Percentiles rank a stretch among this genome's conserved stretches.
Conservation (phyloP, 2,888 invertebrate genomes). For the Phengaris arion region DNA sequence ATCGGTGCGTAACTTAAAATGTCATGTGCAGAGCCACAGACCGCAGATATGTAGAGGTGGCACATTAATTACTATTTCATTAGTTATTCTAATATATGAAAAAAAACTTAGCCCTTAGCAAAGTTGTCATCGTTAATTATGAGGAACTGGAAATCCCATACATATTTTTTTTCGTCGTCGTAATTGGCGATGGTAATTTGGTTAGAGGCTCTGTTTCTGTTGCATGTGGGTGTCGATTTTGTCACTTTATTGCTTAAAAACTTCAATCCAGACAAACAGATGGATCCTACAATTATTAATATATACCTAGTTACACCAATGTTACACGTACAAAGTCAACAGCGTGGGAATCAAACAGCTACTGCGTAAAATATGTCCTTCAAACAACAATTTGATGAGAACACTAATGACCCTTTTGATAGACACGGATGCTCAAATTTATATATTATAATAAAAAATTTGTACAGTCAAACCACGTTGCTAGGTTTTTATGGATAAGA, state of each 20-base stretch:
- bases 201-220: too few relatives aligned
- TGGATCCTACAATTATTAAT: neutral
- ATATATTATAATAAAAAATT: neutral
- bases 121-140: too few relatives aligned
- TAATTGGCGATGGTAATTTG: too few relatives aligned
- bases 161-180: too few relatives aligned
- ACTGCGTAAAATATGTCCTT: neutral
- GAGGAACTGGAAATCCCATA: too few relatives aligned
- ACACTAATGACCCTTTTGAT: constrained; percentile 5
- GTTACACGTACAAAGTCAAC: neutral
- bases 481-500: too few relatives aligned
- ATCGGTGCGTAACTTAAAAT: neutral
- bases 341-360: neutral
- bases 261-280: too few relatives aligned
- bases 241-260: too few relatives aligned
- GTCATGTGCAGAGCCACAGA: neutral
- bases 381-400: neutral
- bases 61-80: neutral
- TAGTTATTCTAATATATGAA: too few relatives aligned
- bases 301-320: neutral
- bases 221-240: too few relatives aligned
- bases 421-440: neutral
- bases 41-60: neutral
- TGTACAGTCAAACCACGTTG: neutral
- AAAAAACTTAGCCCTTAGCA: too few relatives aligned